Base-by-base conservation (phyloP, 92 coral and sea anemone species). In the Epizoanthus stellaris region DNA sequence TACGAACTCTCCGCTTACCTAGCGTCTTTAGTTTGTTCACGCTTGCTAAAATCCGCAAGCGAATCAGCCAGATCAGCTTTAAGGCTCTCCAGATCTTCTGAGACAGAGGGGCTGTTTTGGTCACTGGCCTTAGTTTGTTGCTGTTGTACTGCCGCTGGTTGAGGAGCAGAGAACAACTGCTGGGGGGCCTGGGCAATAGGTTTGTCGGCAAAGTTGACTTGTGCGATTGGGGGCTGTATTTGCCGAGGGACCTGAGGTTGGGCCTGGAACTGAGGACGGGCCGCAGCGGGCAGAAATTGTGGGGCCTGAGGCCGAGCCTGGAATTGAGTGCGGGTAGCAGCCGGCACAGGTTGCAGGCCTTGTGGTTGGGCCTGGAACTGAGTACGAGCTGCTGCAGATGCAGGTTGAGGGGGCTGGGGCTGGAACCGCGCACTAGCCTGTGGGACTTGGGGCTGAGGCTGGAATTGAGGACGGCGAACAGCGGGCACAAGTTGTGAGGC, bases 61-160 rank as follows among this genome's bases (percentile, higher is more conserved):
- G 83, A 79, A 38, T 79, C 67, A 63, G 83, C 83, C 20, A 79
- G 34, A 42, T 79, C 83, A 11, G 72, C 83, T 63, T 79, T 79
- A 6, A 79, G 83, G 23, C 83, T 79, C 21, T 79, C 83, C 6
- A 79, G 83, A 23, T 79, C 70, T 19, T 79, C 83, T 45, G 83
- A 64, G 71, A 10, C 10, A 16, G 12, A 19, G 4, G 82, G 66
- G 5, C 23, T 62, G 14, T 16, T n/a, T 13, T 49, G 71, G 1
- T 67, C 56, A 7, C 57, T 59, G 69, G 3, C 62, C 15, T 40
- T 39, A 8, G 72, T 42, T 12, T 17, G 38, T 20, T 79, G 71
- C 30, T 60, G 82, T 8, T 43, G 59, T 3, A 62, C 56, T 45
- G 73, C 36, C 12, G 60, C 70, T 16, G 13, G 57, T 23, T 62